Evolutionary conservation across 1,140 invertebrate genomes (phyloP).

Genomic region (Musca domestica): DNA sequence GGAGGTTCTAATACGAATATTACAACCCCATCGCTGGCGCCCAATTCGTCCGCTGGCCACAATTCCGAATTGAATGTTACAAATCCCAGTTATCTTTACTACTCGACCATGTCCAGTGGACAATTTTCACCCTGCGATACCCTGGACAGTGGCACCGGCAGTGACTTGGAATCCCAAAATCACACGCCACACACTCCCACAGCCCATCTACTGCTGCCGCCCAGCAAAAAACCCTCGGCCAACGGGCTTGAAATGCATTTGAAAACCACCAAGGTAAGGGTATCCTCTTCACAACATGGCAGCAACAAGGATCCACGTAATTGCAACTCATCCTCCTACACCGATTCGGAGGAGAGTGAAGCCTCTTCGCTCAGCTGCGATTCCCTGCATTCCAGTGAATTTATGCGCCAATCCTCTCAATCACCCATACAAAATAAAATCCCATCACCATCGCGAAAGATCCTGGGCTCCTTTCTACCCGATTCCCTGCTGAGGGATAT

Average conservation of each 20-base stretch:
- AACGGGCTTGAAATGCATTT: conserved; percentile 52
- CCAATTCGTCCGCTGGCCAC: neutral
- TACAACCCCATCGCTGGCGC: neutral
- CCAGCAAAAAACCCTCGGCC: too few species aligned
- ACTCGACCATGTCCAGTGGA: conserved; percentile 68
- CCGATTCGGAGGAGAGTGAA: conserved; percentile 50
- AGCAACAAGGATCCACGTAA: conserved; percentile 43
- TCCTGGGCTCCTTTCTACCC: conserved; percentile 33
- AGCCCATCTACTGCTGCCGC: conserved; percentile 12
- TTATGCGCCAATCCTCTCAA: conserved; percentile 25
- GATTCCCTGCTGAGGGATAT: conserved; percentile 44
- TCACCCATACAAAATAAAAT: conserved; percentile 20
- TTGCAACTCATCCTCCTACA: conserved; percentile 28
- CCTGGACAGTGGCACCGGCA: conserved; percentile 78
- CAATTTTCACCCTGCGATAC: conserved; percentile 77
- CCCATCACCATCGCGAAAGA: neutral
- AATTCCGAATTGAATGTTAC: conserved; percentile 58
- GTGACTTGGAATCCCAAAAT: conserved; percentile 63
- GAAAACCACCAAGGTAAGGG: conserved; percentile 52
- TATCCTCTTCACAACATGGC: conserved; percentile 27
- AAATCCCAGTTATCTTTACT: conserved; percentile 55
- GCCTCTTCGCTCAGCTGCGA: conserved; percentile 49
- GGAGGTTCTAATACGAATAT: neutral
- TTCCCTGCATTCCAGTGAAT: conserved; percentile 46
- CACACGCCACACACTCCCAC: neutral